Evolutionary conservation across 2,888 invertebrate genomes (phyloP).

Genomic region (Branchipolynoe longqiensis): DNA sequence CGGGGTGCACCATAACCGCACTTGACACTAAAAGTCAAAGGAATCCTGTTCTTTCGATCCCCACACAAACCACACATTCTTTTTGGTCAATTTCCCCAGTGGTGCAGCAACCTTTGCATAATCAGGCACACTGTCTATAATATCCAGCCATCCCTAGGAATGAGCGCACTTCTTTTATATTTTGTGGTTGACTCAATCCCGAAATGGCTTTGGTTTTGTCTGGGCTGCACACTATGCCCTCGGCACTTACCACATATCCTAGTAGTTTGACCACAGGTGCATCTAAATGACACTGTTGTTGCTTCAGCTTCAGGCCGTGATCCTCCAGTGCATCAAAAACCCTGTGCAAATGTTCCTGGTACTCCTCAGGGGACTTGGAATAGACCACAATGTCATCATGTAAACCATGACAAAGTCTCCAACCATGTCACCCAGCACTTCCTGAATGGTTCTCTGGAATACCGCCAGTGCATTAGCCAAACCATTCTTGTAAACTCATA

Average conservation of each 20-base stretch:
- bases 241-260: slow-evolving; percentile 6
- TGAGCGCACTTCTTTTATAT: slow-evolving; percentile 29
- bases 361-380: background rate
- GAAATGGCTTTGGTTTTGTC: slow-evolving; percentile 27
- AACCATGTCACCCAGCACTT: background rate
- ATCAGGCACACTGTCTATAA: too few species aligned
- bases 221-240: slow-evolving; percentile 5
- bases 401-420: slow-evolving; percentile 50
- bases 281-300: slow-evolving; percentile 2
- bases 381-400: slow-evolving; percentile 55
- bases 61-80: slow-evolving; percentile 19
- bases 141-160: slow-evolving; percentile 25
- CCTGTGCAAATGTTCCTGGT: slow-evolving; percentile 3
- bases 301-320: slow-evolving; percentile 21
- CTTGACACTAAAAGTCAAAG: too few species aligned
- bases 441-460: too few species aligned
- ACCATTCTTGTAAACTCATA: too few species aligned
- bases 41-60: too few species aligned
- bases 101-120: too few species aligned
- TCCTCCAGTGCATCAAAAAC: slow-evolving; percentile 25
- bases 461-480: too few species aligned
- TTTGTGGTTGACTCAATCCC: background rate
- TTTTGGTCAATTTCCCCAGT: background rate
- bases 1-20: slow-evolving; percentile 4
- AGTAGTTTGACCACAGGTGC: background rate